These are phyloP conservation scores for Poeciliopsis turrubarensis DNA, from an alignment of 2,113 vertebrate genomes.

Conservation along the genomic window DNA sequence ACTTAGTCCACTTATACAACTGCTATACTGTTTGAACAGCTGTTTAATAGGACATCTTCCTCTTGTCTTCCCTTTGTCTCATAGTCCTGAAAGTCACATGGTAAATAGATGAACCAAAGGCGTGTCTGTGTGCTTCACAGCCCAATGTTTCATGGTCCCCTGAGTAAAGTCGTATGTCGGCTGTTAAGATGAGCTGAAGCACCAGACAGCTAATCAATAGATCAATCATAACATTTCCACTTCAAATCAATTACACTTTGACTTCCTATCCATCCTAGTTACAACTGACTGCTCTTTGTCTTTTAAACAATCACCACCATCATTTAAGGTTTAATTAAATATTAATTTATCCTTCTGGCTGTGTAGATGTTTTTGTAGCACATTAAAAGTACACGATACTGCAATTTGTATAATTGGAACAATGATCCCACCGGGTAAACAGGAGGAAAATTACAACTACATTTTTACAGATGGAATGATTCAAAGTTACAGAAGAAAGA, in stretches of 20 bases:
- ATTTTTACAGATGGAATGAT: constrained; percentile 57
- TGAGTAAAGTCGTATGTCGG: constrained; percentile 65
- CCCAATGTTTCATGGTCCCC: constrained; percentile 41
- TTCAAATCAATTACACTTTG: constrained; percentile 73
- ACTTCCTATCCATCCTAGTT: constrained; percentile 52
- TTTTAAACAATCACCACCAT: constrained; percentile 8
- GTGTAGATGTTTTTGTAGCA: background rate
- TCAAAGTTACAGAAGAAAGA: constrained; percentile 55
- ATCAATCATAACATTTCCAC: constrained; percentile 83
- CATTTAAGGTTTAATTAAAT: constrained; percentile 22
- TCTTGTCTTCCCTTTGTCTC: constrained; percentile 45
- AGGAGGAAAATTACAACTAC: constrained; percentile 22
- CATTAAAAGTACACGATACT: background rate
- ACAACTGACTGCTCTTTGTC: constrained; percentile 3
- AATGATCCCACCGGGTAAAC: background rate
- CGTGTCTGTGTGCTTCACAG: constrained; percentile 40
- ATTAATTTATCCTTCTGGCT: background rate
- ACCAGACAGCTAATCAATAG: constrained; percentile 75
- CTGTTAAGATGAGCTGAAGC: constrained; percentile 64
- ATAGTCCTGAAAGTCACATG: constrained; percentile 36
- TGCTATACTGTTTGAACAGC: constrained; percentile 26
- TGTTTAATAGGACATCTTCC: constrained; percentile 35
- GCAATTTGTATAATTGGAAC: constrained; percentile 2
- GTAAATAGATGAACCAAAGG: constrained; percentile 39
- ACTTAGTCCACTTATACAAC: background rate